Conservation (phyloP, 2,797 vertebrate species). For the Lates japonicus region DNA sequence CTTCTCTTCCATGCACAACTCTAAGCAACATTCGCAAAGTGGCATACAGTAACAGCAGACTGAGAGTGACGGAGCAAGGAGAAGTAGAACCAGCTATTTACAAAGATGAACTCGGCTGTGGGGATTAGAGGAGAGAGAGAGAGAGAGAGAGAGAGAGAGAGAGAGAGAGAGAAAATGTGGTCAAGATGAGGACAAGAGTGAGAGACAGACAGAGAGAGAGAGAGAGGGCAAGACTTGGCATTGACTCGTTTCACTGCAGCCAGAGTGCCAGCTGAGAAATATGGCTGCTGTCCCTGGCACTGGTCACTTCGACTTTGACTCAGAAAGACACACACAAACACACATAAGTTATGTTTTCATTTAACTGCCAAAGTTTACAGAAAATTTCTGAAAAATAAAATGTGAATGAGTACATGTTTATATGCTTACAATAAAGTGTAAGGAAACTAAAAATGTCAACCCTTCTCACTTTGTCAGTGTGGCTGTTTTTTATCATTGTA, state of each 20-base stretch:
- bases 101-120: conserved; percentile 22
- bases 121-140: background rate
- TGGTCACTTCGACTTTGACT: conserved; percentile 60
- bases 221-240: conserved; percentile 53
- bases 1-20: background rate
- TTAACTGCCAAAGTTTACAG: background rate
- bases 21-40: conserved; percentile 24
- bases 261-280: conserved; percentile 57
- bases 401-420: background rate
- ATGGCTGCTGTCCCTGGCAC: conserved; percentile 56
- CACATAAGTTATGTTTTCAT: conserved; percentile 31
- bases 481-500: too few relatives aligned
- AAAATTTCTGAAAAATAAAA: background rate
- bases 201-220: conserved; percentile 12
- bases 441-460: too few relatives aligned
- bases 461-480: too few relatives aligned
- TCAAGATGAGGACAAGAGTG: conserved; percentile 31
- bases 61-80: conserved; percentile 12
- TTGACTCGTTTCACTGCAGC: conserved; percentile 41
- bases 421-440: background rate
- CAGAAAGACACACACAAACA: conserved; percentile 28
- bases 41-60: background rate
- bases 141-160: conserved; percentile 4
- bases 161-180: conserved; percentile 23
- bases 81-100: conserved; percentile 24